phyloP scores from a whole-genome alignment of 1,140 invertebrate genomes.

The Drosophila sechellia region DNA sequence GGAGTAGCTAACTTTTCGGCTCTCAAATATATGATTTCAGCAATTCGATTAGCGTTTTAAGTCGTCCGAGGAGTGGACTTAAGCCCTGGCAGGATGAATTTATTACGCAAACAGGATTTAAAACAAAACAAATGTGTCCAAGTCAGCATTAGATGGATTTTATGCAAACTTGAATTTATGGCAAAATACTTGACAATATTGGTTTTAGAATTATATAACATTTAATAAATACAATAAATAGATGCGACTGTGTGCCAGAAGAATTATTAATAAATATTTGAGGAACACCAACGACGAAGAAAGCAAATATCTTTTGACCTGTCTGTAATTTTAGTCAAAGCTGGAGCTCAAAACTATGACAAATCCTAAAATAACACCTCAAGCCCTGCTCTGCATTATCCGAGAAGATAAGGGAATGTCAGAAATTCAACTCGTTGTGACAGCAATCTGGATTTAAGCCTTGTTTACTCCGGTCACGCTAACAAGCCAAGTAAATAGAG shows the following conservation, averaged over 20 bases:
- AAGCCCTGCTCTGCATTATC: neutral
- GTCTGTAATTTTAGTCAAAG: neutral
- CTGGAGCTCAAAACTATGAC: conserved; percentile 1
- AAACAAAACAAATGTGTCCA: neutral
- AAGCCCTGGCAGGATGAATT: conserved; percentile 13
- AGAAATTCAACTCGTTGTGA: conserved; percentile 24
- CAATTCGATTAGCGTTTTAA: conserved; percentile 30
- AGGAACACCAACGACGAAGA: no score
- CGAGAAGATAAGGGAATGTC: conserved; percentile 6
- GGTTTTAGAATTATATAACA: no score
- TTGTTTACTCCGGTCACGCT: conserved; percentile 38
- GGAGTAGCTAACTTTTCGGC: conserved; percentile 44
- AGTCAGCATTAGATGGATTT: neutral
- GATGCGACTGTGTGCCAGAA: no score
- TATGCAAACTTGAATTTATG: neutral
- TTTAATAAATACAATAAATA: neutral
- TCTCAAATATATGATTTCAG: conserved; percentile 17
- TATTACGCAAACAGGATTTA: neutral
- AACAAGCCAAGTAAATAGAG: conserved; percentile 71
- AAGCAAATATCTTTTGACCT: neutral
- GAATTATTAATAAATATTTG: neutral
- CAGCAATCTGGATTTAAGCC: conserved; percentile 19
- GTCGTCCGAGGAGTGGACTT: conserved; percentile 9
- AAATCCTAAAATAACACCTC: conserved; percentile 9
- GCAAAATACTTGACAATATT: neutral